phyloP scores from a whole-genome alignment of 2,888 invertebrate genomes.

The Eutolmus rufibarbis region DNA sequence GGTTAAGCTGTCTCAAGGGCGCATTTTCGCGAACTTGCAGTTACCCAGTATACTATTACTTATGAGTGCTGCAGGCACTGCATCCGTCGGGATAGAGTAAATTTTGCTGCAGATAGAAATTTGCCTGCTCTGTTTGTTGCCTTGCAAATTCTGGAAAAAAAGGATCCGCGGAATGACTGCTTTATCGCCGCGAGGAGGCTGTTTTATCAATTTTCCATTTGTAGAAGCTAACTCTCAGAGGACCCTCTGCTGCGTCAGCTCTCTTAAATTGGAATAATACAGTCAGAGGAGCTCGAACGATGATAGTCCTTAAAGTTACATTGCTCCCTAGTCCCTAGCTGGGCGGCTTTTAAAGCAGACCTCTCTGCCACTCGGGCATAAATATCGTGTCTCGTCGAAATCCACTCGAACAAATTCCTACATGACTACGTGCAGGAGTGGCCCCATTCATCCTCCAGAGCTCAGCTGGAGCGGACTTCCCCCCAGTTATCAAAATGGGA shows the following conservation, averaged over 20 bases:
- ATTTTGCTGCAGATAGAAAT: neutral
- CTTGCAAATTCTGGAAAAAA: neutral
- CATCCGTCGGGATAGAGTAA: neutral
- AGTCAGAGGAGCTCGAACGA: neutral
- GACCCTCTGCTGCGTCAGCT: neutral
- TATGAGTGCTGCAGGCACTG: neutral
- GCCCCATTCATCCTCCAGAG: neutral
- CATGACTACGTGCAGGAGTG: conserved; percentile 16
- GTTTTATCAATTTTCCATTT: neutral
- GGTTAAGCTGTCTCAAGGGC: conserved; percentile 27
- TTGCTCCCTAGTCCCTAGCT: neutral
- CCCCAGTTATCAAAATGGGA: conserved; percentile 4
- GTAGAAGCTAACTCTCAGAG: neutral
- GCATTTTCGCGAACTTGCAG: conserved; percentile 2
- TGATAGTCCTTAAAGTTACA: neutral
- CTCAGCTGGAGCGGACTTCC: neutral
- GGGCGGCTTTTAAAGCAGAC: neutral
- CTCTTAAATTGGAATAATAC: neutral
- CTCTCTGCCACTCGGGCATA: neutral
- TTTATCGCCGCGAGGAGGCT: neutral
- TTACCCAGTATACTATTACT: neutral
- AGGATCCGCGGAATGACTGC: neutral
- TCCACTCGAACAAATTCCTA: conserved; percentile 24
- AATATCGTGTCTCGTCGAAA: neutral
- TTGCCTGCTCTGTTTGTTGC: neutral